Evolutionary conservation across 2,888 invertebrate genomes (phyloP).

Genomic region (Xylota segnis): DNA sequence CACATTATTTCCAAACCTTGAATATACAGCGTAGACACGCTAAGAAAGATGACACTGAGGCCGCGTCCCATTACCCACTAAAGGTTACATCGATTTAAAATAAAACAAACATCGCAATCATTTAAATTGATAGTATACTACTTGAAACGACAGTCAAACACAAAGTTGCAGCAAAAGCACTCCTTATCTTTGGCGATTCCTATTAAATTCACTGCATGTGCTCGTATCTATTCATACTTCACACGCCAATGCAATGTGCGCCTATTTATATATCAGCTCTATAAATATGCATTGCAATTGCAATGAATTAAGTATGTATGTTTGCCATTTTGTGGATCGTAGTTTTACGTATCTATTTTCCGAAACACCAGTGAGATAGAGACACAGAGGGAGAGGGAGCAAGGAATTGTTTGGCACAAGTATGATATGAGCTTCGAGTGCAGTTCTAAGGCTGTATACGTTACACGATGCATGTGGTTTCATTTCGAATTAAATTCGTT

Average conservation of each 20-base stretch:
- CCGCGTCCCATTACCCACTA: not conserved
- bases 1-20: not conserved
- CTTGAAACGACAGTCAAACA: slow-evolving; percentile 7
- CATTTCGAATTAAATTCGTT: slow-evolving; percentile 42
- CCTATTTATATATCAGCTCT: slow-evolving; percentile 38
- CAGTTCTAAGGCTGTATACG: slow-evolving; percentile 15
- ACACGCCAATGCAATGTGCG: slow-evolving; percentile 42
- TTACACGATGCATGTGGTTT: slow-evolving; percentile 53
- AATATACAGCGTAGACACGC: not conserved
- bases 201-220: slow-evolving; percentile 36
- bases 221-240: slow-evolving; percentile 26
- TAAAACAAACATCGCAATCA: slow-evolving; percentile 30
- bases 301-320: slow-evolving; percentile 32
- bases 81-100: slow-evolving; percentile 44
- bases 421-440: not conserved
- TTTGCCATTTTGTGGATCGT: slow-evolving; percentile 37
- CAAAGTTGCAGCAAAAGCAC: slow-evolving; percentile 1
- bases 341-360: slow-evolving; percentile 31
- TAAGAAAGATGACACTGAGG: not conserved
- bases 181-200: slow-evolving; percentile 45
- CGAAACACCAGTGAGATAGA: not conserved
- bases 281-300: slow-evolving; percentile 46
- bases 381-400: not conserved
- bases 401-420: slow-evolving; percentile 44
- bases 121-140: slow-evolving; percentile 30